Conservation (phyloP, 2,888 invertebrate genomes). For the Heliconius ismenius region DNA sequence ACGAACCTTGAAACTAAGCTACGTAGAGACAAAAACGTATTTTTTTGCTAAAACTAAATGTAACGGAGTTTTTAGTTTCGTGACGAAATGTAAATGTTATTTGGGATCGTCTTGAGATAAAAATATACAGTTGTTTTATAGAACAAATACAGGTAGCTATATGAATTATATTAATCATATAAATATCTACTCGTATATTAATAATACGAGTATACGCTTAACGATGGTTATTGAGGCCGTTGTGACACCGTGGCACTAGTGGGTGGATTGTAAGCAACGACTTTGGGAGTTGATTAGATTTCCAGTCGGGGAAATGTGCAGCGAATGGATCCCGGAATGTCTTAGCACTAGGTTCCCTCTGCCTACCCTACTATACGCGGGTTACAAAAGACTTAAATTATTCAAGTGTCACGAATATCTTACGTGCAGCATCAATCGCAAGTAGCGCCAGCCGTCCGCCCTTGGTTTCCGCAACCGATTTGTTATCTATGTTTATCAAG, state of each 20-base stretch:
- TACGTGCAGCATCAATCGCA: conserved; percentile 51
- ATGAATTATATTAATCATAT: not conserved
- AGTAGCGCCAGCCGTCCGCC: conserved; percentile 30
- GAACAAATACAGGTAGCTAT: not conserved
- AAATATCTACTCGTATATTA: not conserved
- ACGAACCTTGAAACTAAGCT: conserved; percentile 61
- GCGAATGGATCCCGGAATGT: too few species aligned
- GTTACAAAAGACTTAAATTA: not conserved
- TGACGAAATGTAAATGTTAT: conserved; percentile 29
- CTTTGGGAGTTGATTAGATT: not conserved
- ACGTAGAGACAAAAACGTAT: conserved; percentile 46
- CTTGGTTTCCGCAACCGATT: conserved; percentile 32
- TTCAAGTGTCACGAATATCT: conserved; percentile 54
- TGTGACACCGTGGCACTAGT: too few species aligned
- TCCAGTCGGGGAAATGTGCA: too few species aligned
- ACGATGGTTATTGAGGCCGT: not conserved
- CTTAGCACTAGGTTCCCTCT: too few species aligned
- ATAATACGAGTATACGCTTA: not conserved
- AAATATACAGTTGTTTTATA: conserved; percentile 12
- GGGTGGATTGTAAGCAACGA: too few species aligned
- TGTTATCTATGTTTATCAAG: conserved; percentile 49
- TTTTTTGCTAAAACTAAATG: conserved; percentile 42
- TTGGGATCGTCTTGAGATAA: conserved; percentile 25
- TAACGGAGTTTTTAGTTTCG: conserved; percentile 44
- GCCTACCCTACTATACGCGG: too few species aligned